phyloP scores from a whole-genome alignment of 2,797 vertebrate genomes.

The Pristis pectinata region DNA sequence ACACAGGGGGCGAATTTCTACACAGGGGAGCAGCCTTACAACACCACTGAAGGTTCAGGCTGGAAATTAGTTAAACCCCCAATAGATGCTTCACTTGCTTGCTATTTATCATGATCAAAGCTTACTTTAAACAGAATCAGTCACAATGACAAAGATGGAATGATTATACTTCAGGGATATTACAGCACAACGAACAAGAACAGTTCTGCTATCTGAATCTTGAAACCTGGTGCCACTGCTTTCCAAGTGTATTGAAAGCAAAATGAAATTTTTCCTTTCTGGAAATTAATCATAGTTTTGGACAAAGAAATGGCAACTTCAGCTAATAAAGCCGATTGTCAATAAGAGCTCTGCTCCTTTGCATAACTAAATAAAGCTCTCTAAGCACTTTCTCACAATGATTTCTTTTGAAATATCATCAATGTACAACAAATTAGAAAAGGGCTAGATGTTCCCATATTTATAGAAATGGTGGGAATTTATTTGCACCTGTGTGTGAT shows the following conservation, averaged over 20 bases:
- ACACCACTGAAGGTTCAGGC: no score
- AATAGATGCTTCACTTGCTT: background rate
- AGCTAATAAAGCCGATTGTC: background rate
- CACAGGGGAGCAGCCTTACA: no score
- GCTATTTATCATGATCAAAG: background rate
- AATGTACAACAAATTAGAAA: background rate
- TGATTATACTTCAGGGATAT: background rate
- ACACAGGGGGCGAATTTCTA: background rate
- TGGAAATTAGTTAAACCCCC: no score
- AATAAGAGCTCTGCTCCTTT: background rate
- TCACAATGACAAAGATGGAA: background rate
- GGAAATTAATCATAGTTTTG: background rate
- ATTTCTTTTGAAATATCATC: background rate
- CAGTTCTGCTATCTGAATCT: background rate
- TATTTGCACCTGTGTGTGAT: conserved; percentile 8
- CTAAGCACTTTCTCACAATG: background rate
- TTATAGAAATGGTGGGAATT: conserved; percentile 19
- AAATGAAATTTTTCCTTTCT: background rate
- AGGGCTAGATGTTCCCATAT: background rate
- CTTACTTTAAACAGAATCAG: background rate
- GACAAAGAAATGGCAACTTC: background rate
- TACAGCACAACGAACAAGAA: no score
- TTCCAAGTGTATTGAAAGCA: background rate
- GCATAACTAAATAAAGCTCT: background rate
- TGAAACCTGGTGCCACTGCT: background rate